Evolutionary conservation across 2,113 vertebrate genomes (phyloP), one percentile per base, ranked within the genome.

Genomic region (Crypturellus undulatus): DNA sequence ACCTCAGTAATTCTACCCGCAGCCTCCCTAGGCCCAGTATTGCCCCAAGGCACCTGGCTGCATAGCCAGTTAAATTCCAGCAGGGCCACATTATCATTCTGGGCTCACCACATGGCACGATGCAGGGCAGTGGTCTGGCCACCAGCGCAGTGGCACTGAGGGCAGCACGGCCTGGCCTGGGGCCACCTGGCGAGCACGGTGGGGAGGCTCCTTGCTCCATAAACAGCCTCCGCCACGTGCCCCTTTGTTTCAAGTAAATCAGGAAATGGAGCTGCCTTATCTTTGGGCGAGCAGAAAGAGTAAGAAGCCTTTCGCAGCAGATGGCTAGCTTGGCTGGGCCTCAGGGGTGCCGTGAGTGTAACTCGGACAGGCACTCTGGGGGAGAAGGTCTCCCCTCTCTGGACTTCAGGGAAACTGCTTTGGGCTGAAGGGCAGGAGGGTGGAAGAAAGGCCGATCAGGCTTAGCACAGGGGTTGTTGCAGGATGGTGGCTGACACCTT

Each of bases 1-100:
- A 95, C 94, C 96, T 94, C 56, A 90, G 91, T 96, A 96, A 96
- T 80, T 75, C 43, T 96, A 97, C 91, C 89, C 70, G 24, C 8
- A 47, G 89, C 70, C 86, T 54, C 94, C 94, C 91, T 26, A 67
- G 96, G 91, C 75, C 93, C 38, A 96, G 90, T 91, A 69, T 89
- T 70, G 18, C 32, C 92, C 81, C 89, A 89, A 85, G 43, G 91
- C 12, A 28, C 93, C 75, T 56, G 89, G 58, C 87, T 95, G 90
- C 20, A 12, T 94, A 9, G 2, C 73, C 4, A 1, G 78, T 13
- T 2, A 6, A 5, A 80, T 58, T 95, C 82, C 65, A 52, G 22
- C 92, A 73, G 47, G 2, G 2, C 94, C 73, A 58, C 0, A 1
- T 85, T 90, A 62, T 79, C 92, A 94, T 91, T 93, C 89, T 63